phyloP scores from a whole-genome alignment of 2,797 vertebrate species.

The Tapera naevia region DNA sequence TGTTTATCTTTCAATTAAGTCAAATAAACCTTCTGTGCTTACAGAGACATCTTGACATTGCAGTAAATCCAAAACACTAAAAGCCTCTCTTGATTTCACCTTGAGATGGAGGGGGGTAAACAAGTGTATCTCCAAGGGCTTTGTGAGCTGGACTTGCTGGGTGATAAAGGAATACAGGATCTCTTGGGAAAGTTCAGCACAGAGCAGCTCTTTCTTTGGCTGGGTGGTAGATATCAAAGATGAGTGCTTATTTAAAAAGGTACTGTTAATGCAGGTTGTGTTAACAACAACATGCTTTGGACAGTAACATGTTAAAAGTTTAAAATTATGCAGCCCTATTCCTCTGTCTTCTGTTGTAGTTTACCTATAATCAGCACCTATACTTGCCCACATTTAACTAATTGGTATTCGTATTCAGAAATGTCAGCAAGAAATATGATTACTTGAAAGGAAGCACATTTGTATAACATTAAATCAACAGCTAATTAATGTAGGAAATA shows the following conservation, averaged over 20 bases:
- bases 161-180: neutral
- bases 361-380: neutral
- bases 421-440: conserved; percentile 37
- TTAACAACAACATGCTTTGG: neutral
- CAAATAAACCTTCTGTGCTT: neutral
- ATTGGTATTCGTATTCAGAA: conserved; percentile 22
- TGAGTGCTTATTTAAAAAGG: neutral
- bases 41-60: neutral
- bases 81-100: neutral
- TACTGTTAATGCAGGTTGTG: neutral
- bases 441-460: conserved; percentile 34
- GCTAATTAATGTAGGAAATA: conserved; percentile 56
- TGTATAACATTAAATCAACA: conserved; percentile 41
- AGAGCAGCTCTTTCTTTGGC: neutral
- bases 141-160: neutral
- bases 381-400: conserved; percentile 35
- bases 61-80: neutral
- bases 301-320: neutral
- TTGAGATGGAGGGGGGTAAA: neutral
- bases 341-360: neutral
- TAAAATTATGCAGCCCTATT: neutral
- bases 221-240: neutral
- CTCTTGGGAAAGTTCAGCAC: neutral
- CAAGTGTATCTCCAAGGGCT: neutral
- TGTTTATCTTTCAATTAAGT: neutral